Percentiles rank a stretch among this genome's conserved stretches.
These are phyloP conservation scores for Xiphias gladius DNA, from an alignment of 2,113 vertebrate genomes.

Conservation along the genomic window DNA sequence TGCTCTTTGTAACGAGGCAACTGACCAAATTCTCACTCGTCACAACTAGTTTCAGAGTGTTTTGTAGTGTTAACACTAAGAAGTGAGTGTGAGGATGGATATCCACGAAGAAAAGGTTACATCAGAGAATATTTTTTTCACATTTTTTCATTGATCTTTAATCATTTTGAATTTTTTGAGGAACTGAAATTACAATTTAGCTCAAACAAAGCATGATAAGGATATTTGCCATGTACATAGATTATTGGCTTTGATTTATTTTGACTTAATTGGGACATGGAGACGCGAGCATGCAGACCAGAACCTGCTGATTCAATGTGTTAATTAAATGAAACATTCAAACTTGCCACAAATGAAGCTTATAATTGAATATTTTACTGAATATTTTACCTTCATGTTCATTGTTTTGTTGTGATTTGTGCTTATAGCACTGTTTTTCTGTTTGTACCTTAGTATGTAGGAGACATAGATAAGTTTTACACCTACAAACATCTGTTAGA, in stretches of 20 bases:
- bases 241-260: neutral
- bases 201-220: constrained; percentile 15
- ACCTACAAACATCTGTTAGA: neutral
- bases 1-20: constrained; percentile 1
- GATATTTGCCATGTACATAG: constrained; percentile 21
- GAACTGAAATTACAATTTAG: neutral
- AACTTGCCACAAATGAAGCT: neutral
- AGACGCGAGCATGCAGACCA: constrained; percentile 1
- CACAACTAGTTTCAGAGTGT: neutral
- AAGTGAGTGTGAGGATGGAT: neutral
- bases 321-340: neutral
- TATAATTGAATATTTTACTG: neutral
- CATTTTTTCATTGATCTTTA: neutral
- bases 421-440: neutral
- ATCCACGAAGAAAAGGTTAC: neutral
- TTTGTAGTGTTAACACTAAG: neutral
- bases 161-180: neutral
- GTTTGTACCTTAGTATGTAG: neutral
- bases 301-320: neutral
- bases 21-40: neutral
- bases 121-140: neutral
- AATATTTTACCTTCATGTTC: neutral
- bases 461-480: neutral
- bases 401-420: constrained; percentile 13
- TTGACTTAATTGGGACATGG: neutral